Base-by-base conservation (phyloP, 2,888 invertebrate species). In the Lacanobia wlatinum region DNA sequence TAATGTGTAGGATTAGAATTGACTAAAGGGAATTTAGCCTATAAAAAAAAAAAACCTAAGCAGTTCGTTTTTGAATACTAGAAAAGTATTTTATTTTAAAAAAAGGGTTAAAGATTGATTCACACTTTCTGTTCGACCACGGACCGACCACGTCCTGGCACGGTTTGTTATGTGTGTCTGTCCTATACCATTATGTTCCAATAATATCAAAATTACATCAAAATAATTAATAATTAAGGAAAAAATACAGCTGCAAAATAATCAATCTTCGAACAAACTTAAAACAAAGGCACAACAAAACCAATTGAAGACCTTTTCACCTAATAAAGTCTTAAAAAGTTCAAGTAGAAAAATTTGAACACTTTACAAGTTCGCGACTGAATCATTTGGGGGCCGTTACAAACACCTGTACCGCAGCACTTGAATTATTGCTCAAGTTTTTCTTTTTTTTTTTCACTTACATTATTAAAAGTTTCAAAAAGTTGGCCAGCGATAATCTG, bases 391-490 rank as follows among this genome's bases (percentile, higher is more conserved):
- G 84, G 84, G 82, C 83, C 86, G 83, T 90, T 88, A 70, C 64
- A 75, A 76, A 78, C 90, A 90, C 90, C 90, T 90, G 90, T 87
- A 84, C 88, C 88, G 73, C 83, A 78, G 76, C 78, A 69, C 73
- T 69, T 89, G 88, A 90, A 65, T 87, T 90, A 90, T 90, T 86
- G 82, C 84, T 43, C 59, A 84, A 89, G 70, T 86, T 85, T 52
- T 6, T 21, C 53, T 69, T 75, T 74, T 84, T 48, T n/a, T 89
- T 88, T 88, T 90, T 89, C 89, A 87, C 87, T 88, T 84, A 88
- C 84, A 84, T 89, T 88, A 89, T 89, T 88, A 88, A 86, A 88
- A 88, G 84, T 89, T 89, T 72, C 71, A 77, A 76, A 76, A 87
- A 84, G 83, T 76, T 73, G 64, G 77, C 65, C 75, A 66, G 83